A percentile compares a stretch with the other conserved stretches of the same genome.
Evolutionary conservation across 2,797 vertebrate genomes (phyloP).

Genomic region (Lepilemur septentrionalis): DNA sequence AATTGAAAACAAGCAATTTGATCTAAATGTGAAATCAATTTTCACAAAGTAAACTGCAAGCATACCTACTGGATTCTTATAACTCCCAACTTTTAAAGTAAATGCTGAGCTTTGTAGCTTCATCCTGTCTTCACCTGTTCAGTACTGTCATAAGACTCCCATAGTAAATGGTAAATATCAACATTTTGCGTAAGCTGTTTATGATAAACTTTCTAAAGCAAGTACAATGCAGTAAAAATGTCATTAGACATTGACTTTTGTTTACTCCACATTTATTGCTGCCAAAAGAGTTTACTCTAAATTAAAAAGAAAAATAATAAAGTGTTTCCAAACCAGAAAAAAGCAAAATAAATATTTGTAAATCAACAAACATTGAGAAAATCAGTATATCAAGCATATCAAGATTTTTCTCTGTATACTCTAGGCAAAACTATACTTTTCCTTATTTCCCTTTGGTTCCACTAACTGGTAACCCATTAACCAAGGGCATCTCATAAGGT

Average conservation of each 20-base stretch:
- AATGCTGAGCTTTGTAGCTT: background rate
- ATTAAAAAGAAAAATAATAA: background rate
- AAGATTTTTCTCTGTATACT: background rate
- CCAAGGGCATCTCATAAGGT: background rate
- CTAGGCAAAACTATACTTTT: background rate
- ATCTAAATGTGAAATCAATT: slow-evolving; percentile 1
- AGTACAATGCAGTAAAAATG: background rate
- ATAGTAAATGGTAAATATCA: background rate
- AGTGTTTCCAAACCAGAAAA: background rate
- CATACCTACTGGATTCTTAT: background rate
- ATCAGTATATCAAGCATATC: background rate
- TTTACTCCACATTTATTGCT: background rate
- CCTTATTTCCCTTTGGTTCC: background rate
- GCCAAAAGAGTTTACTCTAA: background rate
- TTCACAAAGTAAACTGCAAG: slow-evolving; percentile 3
- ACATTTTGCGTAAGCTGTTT: background rate
- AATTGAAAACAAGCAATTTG: slow-evolving; percentile 1
- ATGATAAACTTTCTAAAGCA: background rate
- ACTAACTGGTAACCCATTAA: background rate
- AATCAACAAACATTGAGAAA: background rate
- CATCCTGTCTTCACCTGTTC: background rate
- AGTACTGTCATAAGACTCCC: background rate
- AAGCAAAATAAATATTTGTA: background rate
- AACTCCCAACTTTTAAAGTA: background rate
- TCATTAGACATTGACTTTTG: background rate